Evolutionary conservation across 1,140 invertebrate genomes (phyloP).

Genomic region (Nasonia giraulti): DNA sequence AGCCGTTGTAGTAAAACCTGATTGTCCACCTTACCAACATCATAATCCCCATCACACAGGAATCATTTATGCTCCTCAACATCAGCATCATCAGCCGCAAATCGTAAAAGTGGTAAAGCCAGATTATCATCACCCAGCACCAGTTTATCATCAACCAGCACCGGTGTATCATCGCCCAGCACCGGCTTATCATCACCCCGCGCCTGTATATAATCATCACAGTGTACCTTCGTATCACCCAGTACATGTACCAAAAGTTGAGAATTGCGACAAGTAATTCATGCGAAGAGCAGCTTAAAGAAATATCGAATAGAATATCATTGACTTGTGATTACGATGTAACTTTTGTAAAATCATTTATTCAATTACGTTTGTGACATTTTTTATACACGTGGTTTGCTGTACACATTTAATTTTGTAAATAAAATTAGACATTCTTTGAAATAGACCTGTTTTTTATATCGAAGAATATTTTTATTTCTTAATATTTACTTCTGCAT

Average conservation of each 20-base stretch:
- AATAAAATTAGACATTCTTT: not conserved
- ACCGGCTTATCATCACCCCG: slow-evolving; percentile 39
- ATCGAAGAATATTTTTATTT: not conserved
- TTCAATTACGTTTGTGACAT: not conserved
- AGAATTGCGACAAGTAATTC: slow-evolving; percentile 41
- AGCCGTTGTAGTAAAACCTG: slow-evolving; percentile 50
- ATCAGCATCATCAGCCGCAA: slow-evolving; percentile 54
- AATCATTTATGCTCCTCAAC: slow-evolving; percentile 52
- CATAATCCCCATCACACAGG: slow-evolving; percentile 35
- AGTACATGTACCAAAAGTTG: not conserved
- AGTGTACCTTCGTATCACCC: not conserved
- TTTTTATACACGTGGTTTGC: not conserved
- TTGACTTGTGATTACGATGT: too few relatives aligned
- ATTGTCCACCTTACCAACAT: slow-evolving; percentile 50
- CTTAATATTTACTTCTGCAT: too few relatives aligned
- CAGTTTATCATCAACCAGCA: slow-evolving; percentile 41
- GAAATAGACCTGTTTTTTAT: not conserved
- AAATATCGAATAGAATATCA: not conserved
- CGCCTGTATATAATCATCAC: slow-evolving; percentile 7
- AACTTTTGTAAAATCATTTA: not conserved
- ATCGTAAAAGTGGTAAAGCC: slow-evolving; percentile 5
- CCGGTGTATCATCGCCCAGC: slow-evolving; percentile 47
- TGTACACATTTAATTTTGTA: not conserved
- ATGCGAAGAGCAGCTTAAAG: not conserved
- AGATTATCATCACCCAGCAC: slow-evolving; percentile 45